Evolutionary conservation across 2,888 invertebrate species (phyloP), one percentile per base, ranked within the genome.

Genomic region (Leucophora obtusa): DNA sequence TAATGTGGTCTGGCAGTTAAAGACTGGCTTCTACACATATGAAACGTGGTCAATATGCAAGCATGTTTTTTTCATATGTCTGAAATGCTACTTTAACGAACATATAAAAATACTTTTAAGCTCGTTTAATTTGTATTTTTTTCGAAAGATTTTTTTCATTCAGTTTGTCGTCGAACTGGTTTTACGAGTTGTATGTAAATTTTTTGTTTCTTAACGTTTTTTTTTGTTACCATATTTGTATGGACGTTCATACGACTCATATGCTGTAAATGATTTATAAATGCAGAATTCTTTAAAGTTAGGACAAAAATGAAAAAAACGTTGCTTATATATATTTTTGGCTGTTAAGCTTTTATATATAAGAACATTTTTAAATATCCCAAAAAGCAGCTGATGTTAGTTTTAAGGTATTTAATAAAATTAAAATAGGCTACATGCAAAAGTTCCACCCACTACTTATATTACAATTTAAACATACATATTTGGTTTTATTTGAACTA

Each of bases 181-280:
- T 87, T 84, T 83, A 86, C 85, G 84, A 85, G 86, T 87, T 88
- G 87, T 86, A 88, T 88, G 87, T 88, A 87, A 88, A 87, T 88
- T 76, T 84, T 85, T 54, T 69, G 11, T 63, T 65, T 70, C 51
- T 76, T 70, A 65, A 65, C 76, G 76, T 69, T 70, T 58, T 56
- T 33, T 58, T 38, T 17, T 65, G 9, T 62, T 68, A 68, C 43
- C 53, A 74, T 24, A 74, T 43, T 11, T 43, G 10, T 10, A 43
- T 43, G 14, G 4, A 51, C 24, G 43, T 43, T 10, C 8, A 56
- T 51, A n/a, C 11, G 28, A 59, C 53, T 60, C 28, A 59, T 60
- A 50, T 50, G 59, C 10, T 58, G 53, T 33, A 28, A 54, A 53
- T 70, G 54, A 43, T 69, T 79, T 70, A 70, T 70, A 60, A 65